Percentiles rank a stretch among this genome's conserved stretches.
phyloP scores from a whole-genome alignment of 64 coral and sea anemone species.

The Stichodactyla mertensii region DNA sequence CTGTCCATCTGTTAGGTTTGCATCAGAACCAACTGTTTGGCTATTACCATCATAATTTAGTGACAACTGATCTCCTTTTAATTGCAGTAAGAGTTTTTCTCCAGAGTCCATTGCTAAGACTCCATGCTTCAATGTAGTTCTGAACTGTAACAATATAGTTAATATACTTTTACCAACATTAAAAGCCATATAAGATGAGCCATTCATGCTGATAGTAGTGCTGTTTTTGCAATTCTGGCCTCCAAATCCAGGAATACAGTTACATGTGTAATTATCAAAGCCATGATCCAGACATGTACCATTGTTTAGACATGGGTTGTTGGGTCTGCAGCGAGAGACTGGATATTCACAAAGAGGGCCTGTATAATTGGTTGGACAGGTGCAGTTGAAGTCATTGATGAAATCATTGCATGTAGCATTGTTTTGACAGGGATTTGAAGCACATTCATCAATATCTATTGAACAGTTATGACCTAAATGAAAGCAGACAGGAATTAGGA shows the following conservation, averaged over 20 bases:
- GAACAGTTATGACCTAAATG: slow-evolving; percentile 77
- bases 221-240: slow-evolving; percentile 70
- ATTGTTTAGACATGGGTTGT: slow-evolving; percentile 76
- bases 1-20: slow-evolving; percentile 6
- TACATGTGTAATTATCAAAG: slow-evolving; percentile 64
- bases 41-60: neutral
- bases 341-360: slow-evolving; percentile 57
- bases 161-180: slow-evolving; percentile 27
- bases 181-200: slow-evolving; percentile 68
- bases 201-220: slow-evolving; percentile 75
- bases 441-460: slow-evolving; percentile 77
- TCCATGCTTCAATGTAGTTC: slow-evolving; percentile 59
- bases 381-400: slow-evolving; percentile 63
- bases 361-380: slow-evolving; percentile 62
- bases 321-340: slow-evolving; percentile 42
- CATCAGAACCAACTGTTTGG: neutral
- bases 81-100: neutral
- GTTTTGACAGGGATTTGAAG: slow-evolving; percentile 71
- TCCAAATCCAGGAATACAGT: slow-evolving; percentile 73
- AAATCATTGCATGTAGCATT: slow-evolving; percentile 74
- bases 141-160: slow-evolving; percentile 69
- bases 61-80: neutral
- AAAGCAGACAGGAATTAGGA: neutral
- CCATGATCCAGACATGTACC: slow-evolving; percentile 50
- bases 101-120: slow-evolving; percentile 22